phyloP scores from a whole-genome alignment of 2,113 vertebrate species.

The Litocranius walleri region DNA sequence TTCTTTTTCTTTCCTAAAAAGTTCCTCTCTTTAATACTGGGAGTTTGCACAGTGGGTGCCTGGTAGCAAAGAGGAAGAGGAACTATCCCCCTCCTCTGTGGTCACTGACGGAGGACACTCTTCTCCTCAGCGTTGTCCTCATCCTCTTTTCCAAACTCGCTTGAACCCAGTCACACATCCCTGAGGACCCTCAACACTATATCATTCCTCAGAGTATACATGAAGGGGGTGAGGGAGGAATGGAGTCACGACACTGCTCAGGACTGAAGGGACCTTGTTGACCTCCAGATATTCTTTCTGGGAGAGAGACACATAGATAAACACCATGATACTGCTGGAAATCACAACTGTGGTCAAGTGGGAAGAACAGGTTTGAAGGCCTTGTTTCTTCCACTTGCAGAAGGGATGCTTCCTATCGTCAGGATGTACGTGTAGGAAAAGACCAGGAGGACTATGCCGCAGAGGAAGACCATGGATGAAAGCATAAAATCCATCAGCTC shows the following conservation, averaged over 20 bases:
- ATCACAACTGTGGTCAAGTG: constrained; percentile 26
- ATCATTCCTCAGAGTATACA: constrained; percentile 44
- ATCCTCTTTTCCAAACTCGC: background rate
- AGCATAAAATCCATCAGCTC: constrained; percentile 43
- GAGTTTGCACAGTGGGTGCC: background rate
- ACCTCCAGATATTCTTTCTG: constrained; percentile 22
- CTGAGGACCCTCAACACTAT: background rate
- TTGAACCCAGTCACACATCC: background rate
- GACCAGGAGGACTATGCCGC: constrained; percentile 32
- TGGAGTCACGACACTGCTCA: constrained; percentile 32
- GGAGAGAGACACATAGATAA: constrained; percentile 43
- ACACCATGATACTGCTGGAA: constrained; percentile 50
- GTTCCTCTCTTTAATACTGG: background rate
- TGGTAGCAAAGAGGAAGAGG: background rate
- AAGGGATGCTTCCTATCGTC: constrained; percentile 31
- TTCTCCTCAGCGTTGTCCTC: background rate
- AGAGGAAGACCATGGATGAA: constrained; percentile 30
- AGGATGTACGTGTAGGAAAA: constrained; percentile 28
- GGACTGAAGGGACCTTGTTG: constrained; percentile 34
- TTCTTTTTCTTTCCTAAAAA: background rate
- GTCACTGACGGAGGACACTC: background rate
- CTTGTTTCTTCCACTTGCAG: constrained; percentile 48
- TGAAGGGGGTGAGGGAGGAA: constrained; percentile 35
- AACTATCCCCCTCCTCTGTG: background rate
- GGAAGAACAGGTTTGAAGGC: constrained; percentile 57